Conservation (phyloP, 2,113 vertebrate species). For the Orthonyx spaldingii region DNA sequence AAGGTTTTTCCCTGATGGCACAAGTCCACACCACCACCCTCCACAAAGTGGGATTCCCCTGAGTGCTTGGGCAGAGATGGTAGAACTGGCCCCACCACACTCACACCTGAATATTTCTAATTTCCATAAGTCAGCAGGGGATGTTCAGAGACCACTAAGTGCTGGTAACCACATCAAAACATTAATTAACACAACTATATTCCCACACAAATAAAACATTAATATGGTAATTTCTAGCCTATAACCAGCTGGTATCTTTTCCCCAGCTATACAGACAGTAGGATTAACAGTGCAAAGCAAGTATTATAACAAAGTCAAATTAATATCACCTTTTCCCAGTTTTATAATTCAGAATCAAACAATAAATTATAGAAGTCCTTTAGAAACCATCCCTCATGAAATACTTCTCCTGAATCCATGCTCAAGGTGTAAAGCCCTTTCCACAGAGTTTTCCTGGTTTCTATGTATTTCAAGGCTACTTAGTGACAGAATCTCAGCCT, state of each 20-base stretch:
- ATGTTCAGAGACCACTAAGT: slow-evolving; percentile 47
- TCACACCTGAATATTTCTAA: not conserved
- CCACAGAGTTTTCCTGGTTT: not conserved
- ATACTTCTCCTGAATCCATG: not conserved
- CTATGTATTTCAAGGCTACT: not conserved
- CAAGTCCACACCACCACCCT: not conserved
- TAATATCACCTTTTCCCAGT: slow-evolving; percentile 63
- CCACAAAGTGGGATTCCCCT: not conserved
- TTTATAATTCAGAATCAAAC: slow-evolving; percentile 62
- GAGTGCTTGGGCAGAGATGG: not conserved
- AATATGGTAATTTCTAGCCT: slow-evolving; percentile 63
- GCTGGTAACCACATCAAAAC: slow-evolving; percentile 64
- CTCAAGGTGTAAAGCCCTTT: not conserved
- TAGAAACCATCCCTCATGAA: not conserved
- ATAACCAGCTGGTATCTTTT: slow-evolving; percentile 63
- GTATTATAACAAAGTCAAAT: slow-evolving; percentile 62
- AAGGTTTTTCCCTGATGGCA: not conserved
- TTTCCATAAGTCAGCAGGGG: slow-evolving; percentile 46
- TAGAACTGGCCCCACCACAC: not conserved
- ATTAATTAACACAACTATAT: slow-evolving; percentile 65
- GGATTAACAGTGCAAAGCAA: slow-evolving; percentile 62
- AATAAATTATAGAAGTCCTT: slow-evolving; percentile 59
- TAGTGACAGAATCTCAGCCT: not conserved
- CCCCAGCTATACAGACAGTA: slow-evolving; percentile 51
- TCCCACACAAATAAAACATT: slow-evolving; percentile 67